Evolutionary conservation across 2,113 vertebrate genomes (phyloP).

Genomic region (Catagonus wagneri): DNA sequence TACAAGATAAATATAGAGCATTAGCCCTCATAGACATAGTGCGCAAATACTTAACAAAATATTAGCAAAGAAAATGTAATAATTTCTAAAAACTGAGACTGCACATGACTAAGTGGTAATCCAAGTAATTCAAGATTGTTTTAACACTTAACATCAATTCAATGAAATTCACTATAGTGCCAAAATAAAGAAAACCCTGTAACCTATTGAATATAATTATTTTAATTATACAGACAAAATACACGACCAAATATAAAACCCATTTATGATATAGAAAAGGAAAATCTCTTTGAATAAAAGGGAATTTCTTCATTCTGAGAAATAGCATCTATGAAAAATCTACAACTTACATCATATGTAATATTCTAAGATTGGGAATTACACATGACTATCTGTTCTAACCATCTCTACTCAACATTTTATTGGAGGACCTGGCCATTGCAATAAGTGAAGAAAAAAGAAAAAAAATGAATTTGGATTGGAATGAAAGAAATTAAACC

Average conservation of each 20-base stretch:
- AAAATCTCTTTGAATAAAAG: not conserved
- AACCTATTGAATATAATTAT: not conserved
- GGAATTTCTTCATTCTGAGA: not conserved
- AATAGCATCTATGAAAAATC: not conserved
- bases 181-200: not conserved
- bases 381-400: not conserved
- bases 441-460: not conserved
- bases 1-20: not conserved
- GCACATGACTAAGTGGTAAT: not conserved
- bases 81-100: conserved; percentile 27
- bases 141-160: not conserved
- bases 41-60: not conserved
- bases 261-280: not conserved
- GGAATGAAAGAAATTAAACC: not conserved
- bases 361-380: not conserved
- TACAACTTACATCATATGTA: not conserved
- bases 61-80: not conserved
- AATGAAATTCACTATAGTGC: not conserved
- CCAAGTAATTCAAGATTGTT: not conserved
- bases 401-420: not conserved
- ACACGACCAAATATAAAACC: not conserved
- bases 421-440: not conserved
- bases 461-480: not conserved
- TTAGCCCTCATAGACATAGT: not conserved
- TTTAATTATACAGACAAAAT: not conserved